Base-by-base conservation (phyloP, 2,888 invertebrate species). In the Pomacea canaliculata region DNA sequence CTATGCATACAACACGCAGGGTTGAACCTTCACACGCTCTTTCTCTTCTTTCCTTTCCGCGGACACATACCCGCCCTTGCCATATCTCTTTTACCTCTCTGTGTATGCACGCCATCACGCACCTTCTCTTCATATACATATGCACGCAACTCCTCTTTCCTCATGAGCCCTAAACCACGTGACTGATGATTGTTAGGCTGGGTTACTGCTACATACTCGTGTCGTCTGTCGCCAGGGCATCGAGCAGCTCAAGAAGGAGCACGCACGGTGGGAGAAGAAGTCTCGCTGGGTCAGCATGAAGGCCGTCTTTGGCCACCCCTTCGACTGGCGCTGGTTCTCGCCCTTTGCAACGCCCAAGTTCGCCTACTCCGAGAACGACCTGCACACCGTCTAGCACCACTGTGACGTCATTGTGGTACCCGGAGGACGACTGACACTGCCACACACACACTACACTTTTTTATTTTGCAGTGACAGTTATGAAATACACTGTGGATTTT, bases 231-330 rank as follows among this genome's bases (percentile, higher is more conserved):
- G 92, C 90, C 69, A 97, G 96, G 98, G 98, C 66, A 99, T 99
- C 84, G 99, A 99, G 90, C 97, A 97, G 92, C 91, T 99, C 87
- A 98, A 98, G 92, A 97, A 97, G 89, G 98, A 99, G 88, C 95
- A 97, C 91, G 96, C 96, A 1, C 93, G 96, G 19, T 97, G 97
- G 97, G 95, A 95, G 70, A 96, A 96, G 86, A 96, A 96, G 87
- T 96, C 97, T 0, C 93, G 96, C 71, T 97, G 98, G 95, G 96
- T 97, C 93, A 97, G 97, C 88, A 95, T 99, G 84, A 97, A 97
- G 90, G 94, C 97, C 0, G 99, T 99, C 7, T 99, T 99, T 91
- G 99, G 99, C 48, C 91, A 92, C 74, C 93, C 97, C 19, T 98
- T 99, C 91, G 97, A 97, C 0, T 91, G 98, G 75, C 93, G 95